Evolutionary conservation across 2,888 invertebrate species (phyloP).

Genomic region (Neoitamus cyanurus): DNA sequence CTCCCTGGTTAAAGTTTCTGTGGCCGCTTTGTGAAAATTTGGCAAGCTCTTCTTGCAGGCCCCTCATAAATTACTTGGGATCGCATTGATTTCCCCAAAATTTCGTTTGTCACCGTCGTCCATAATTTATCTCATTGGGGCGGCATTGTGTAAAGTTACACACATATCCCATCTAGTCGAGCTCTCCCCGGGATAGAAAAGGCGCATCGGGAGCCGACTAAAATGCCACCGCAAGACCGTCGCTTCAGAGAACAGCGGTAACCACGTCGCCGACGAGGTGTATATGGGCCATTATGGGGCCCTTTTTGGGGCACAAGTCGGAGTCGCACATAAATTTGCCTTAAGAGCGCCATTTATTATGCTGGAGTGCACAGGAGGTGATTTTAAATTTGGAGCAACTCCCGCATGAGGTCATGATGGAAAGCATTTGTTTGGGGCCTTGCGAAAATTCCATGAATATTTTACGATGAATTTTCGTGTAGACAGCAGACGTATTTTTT

Average conservation of each 20-base stretch:
- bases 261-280: background rate
- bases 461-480: background rate
- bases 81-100: background rate
- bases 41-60: background rate
- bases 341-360: conserved; percentile 11
- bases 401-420: background rate
- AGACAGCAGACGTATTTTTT: background rate
- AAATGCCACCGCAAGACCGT: background rate
- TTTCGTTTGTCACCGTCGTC: background rate
- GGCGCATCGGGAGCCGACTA: background rate
- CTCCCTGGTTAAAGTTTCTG: background rate
- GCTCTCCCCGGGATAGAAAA: background rate
- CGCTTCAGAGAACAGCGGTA: background rate
- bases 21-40: background rate
- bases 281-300: background rate
- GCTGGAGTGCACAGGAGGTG: background rate
- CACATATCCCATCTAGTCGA: background rate
- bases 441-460: background rate
- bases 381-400: background rate
- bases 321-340: conserved; percentile 17
- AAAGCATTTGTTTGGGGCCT: background rate
- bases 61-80: background rate
- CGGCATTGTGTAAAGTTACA: background rate
- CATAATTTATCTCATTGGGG: background rate
- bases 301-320: background rate